Base-by-base conservation (phyloP, 2,113 vertebrate species). In the Illadopsis cleaveri region DNA sequence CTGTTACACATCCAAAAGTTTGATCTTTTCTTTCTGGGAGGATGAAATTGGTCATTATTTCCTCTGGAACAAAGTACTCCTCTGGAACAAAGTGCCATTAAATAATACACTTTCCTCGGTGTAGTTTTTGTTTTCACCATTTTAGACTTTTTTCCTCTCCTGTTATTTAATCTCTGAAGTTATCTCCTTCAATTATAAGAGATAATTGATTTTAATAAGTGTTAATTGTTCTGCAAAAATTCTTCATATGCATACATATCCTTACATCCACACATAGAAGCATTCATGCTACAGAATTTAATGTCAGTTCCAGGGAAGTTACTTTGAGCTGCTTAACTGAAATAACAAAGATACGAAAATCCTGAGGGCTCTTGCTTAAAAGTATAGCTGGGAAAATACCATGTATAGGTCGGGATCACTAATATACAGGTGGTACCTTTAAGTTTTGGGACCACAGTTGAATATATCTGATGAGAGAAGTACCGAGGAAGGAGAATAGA, bases 171-270 rank as follows among this genome's bases (percentile, higher is more conserved):
- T 92, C 86, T 93, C 60, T 45, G 15, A 66, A 68, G 38, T 64
- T 47, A 71, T 71, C 48, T 81, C 30, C 28, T 86, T 82, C 61
- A 86, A 64, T 89, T 81, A 71, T 64, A 65, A 86, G 61, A 71
- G 25, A 53, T 57, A 95, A 92, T 88, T 95, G 79, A 77, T 91
- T 94, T 90, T 89, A 87, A 84, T 75, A 87, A 79, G 78, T 89
- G 51, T 60, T 96, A 91, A 81, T 82, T 93, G 66, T 91, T 86
- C 61, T 75, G 40, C 65, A 87, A 30, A 89, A 88, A 64, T 50
- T 78, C 23, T 78, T 88, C 7, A 9, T 79, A 28, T 35, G 14
- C 20, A 22, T 48, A 48, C 33, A 24, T 16, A 51, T 51, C 30
- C 60, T 61, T 84, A 50, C 22, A 71, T 47, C 35, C 35, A 75